Evolutionary conservation across 2,797 vertebrate species (phyloP), one percentile per base, ranked within the genome.

Genomic region (Liparis tanakae): DNA sequence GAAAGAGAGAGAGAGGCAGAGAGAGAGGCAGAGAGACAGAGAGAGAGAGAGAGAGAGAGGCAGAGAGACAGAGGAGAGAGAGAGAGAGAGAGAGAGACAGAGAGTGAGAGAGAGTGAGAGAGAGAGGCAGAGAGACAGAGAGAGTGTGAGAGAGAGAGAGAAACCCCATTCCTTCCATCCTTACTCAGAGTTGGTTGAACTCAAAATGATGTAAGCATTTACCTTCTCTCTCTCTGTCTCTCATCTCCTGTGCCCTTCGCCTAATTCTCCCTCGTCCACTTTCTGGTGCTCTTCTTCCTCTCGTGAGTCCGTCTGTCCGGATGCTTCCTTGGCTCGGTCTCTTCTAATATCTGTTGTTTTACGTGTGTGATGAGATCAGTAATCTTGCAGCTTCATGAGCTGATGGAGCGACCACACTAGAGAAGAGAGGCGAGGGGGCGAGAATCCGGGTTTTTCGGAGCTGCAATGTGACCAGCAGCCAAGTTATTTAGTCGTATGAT

Each of bases 161-260:
- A 68, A 74, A 50, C 59, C 34, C 71, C 61, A 76, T 88, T 85
- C 72, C 60, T 0, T 72, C 81, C 62, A 30, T 78, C 71, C 76
- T 57, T 44, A 69, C 62, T 86, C 85, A 79, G 71, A 76, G 85
- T 64, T 70, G 72, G 69, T 10, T 74, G 74, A 81, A 75, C 69
- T 85, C 54, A 71, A 88, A 89, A 80, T 61, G 58, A 70, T 59
- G 80, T 68, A 46, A 74, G 53, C 65, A 61, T 88, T 85, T 84
- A 80, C 72, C 75, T 77, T 79, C 51, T 67, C 34, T 78, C 53
- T 63, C 68, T 44, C 67, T 74, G 46, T 81, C 46, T 3, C 56
- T 74, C 65, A 34, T 58, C 34, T 67, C 44, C 17, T 4, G 1
- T 70, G 72, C 59, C 54, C 43, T 62, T 68, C 77, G 68, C 39